A percentile compares a stretch with the other conserved stretches of the same genome.
Evolutionary conservation across 2,113 vertebrate genomes (phyloP).

Genomic region (Otus sunia): DNA sequence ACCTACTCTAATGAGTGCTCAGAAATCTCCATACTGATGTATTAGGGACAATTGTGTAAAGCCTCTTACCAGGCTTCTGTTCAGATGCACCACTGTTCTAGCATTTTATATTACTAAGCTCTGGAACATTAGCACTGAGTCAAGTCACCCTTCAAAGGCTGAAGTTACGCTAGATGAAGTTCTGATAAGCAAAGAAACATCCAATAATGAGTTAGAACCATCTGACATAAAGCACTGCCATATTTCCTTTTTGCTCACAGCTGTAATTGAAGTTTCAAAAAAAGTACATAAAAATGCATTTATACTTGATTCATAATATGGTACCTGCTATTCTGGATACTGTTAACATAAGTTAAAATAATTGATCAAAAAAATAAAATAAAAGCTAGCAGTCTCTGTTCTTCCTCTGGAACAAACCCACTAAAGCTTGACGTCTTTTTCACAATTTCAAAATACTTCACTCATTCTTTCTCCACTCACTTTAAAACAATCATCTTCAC

Average conservation of each 20-base stretch:
- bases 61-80: not conserved
- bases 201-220: not conserved
- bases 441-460: not conserved
- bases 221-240: not conserved
- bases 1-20: fast-evolving
- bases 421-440: not conserved
- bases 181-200: not conserved
- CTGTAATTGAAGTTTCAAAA: not conserved
- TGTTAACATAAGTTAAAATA: not conserved
- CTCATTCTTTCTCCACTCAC: not conserved
- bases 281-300: not conserved
- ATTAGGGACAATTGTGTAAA: not conserved
- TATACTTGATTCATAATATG: not conserved
- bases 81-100: not conserved
- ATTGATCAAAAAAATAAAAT: not conserved
- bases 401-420: not conserved
- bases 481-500: not conserved
- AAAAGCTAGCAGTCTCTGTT: not conserved
- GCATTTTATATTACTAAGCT: not conserved
- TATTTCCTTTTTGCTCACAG: not conserved
- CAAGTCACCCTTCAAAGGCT: not conserved
- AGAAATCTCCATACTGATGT: not conserved
- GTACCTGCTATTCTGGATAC: not conserved
- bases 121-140: fast-evolving
- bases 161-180: not conserved